Conservation (phyloP, 2,888 invertebrate species). For the Emmelina monodactyla region DNA sequence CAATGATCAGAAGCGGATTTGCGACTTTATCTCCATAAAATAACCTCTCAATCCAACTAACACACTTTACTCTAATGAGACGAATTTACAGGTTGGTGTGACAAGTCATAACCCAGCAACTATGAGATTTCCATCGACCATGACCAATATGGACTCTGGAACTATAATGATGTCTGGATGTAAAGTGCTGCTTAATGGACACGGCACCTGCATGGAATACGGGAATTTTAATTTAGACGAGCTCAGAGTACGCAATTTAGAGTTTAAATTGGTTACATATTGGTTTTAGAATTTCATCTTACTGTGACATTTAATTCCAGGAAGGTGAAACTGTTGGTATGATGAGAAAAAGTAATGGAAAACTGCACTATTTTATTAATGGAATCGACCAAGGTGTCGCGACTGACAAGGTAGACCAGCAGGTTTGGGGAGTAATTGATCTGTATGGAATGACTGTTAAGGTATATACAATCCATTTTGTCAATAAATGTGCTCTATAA, state of each 20-base stretch:
- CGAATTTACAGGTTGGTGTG: slow-evolving; percentile 80
- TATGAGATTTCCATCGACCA: slow-evolving; percentile 93
- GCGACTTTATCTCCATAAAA: too few relatives aligned
- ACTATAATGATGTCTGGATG: slow-evolving; percentile 97
- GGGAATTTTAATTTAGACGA: slow-evolving; percentile 92
- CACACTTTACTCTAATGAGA: too few relatives aligned
- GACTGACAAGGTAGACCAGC: slow-evolving; percentile 78
- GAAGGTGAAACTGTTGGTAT: slow-evolving; percentile 93
- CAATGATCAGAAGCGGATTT: too few relatives aligned
- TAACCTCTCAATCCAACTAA: too few relatives aligned
- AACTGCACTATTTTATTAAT: slow-evolving; percentile 92
- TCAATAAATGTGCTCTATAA: neutral
- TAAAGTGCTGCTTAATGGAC: slow-evolving; percentile 95
- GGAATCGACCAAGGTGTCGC: slow-evolving; percentile 93
- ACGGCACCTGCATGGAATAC: slow-evolving; percentile 91
- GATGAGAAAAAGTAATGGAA: slow-evolving; percentile 84
- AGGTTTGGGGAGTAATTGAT: slow-evolving; percentile 94
- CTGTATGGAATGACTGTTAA: slow-evolving; percentile 92
- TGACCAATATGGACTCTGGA: slow-evolving; percentile 94
- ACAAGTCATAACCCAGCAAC: slow-evolving; percentile 92
- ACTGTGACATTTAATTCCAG: slow-evolving; percentile 33
- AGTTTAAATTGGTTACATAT: neutral
- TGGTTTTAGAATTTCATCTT: neutral
- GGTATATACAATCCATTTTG: slow-evolving; percentile 20
- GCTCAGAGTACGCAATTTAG: slow-evolving; percentile 66